A percentile compares a stretch with the other conserved stretches of the same genome.
phyloP scores from a whole-genome alignment of 2,888 invertebrate species.

The Zootermopsis nevadensis region DNA sequence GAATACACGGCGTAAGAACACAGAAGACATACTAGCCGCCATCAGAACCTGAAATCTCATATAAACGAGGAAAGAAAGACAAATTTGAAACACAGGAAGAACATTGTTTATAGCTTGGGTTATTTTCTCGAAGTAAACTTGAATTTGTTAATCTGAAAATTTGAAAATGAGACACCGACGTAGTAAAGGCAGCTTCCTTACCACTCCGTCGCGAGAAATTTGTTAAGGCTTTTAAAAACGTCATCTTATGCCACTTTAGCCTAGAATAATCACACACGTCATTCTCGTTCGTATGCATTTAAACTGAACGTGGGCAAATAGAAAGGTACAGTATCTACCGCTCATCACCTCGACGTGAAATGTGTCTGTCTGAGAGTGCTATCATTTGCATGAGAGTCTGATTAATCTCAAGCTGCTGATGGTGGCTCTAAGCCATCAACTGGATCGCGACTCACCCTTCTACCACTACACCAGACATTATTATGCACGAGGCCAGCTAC shows the following conservation, averaged over 20 bases:
- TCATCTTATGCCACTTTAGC: constrained; percentile 3
- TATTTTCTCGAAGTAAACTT: too few species aligned
- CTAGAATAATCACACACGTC: background rate
- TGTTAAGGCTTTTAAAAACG: too few species aligned
- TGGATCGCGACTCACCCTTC: background rate
- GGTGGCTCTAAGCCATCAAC: background rate
- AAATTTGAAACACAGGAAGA: too few species aligned
- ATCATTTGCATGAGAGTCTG: constrained; percentile 32
- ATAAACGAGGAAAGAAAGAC: too few species aligned
- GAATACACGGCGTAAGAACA: too few species aligned
- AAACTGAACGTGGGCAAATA: constrained; percentile 3
- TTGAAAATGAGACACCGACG: too few species aligned
- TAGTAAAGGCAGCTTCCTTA: too few species aligned
- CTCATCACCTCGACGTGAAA: background rate
- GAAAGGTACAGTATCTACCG: background rate
- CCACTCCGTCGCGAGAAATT: too few species aligned
- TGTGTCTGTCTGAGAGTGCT: background rate
- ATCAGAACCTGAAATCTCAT: too few species aligned
- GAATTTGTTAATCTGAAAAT: too few species aligned
- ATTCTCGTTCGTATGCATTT: background rate
- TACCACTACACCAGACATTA: background rate
- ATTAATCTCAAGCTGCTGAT: constrained; percentile 15
- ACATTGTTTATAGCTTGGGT: too few species aligned
- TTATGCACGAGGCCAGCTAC: background rate
- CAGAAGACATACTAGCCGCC: too few species aligned